Evolutionary conservation across 2,888 invertebrate genomes (phyloP).

Genomic region (Pristionchus entomophagus): DNA sequence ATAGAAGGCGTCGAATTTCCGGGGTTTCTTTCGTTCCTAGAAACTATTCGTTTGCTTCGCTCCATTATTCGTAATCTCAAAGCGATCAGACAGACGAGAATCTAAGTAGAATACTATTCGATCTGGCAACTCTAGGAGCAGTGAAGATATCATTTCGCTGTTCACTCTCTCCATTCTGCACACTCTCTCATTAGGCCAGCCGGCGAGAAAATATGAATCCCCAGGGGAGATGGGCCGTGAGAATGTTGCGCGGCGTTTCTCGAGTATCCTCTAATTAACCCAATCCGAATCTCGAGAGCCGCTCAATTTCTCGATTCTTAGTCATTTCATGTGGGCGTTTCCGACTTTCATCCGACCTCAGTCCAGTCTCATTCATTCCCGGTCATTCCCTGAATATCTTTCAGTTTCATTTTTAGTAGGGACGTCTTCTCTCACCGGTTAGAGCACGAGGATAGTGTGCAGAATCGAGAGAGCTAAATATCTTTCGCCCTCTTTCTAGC

Average conservation of each 20-base stretch:
- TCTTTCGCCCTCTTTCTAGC: no score
- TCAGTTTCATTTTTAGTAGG: no score
- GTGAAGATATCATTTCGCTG: background rate
- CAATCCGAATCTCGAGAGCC: background rate
- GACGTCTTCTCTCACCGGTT: no score
- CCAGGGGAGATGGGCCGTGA: no score
- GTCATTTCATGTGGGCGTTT: background rate
- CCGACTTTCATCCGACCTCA: background rate
- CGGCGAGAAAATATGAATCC: background rate
- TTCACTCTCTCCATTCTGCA: background rate
- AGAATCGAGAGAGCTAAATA: no score
- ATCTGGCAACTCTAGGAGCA: background rate
- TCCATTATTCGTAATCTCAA: background rate
- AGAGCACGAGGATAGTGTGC: no score
- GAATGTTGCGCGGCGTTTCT: no score
- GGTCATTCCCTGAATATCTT: no score
- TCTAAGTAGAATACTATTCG: background rate
- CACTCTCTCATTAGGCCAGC: background rate
- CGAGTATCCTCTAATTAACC: no score
- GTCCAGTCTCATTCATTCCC: background rate
- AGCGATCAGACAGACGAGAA: background rate
- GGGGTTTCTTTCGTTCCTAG: background rate
- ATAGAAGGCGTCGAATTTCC: background rate
- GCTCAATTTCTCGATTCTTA: background rate
- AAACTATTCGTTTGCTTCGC: background rate